Conservation (phyloP, 1,140 invertebrate species). For the fruit fly (Drosophila melanogaster) region DNA sequence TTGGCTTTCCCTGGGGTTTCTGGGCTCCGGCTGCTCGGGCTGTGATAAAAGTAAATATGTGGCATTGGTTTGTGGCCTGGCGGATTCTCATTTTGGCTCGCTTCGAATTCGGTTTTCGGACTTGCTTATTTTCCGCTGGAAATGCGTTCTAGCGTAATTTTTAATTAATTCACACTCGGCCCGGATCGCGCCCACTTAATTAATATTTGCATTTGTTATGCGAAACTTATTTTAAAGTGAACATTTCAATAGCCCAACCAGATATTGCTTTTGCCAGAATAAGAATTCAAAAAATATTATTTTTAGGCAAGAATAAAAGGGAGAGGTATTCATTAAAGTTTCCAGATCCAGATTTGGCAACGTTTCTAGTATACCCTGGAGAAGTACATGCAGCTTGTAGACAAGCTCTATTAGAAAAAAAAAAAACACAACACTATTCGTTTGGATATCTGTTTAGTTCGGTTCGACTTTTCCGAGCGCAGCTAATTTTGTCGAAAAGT, state of each 20-base stretch:
- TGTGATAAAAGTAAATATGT: conserved; percentile 83
- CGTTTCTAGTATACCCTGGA: not conserved
- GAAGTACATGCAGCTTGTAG: not conserved
- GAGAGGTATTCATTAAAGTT: not conserved
- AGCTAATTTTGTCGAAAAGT: conserved; percentile 44
- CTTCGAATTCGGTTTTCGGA: conserved; percentile 17
- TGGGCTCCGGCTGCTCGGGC: conserved; percentile 39
- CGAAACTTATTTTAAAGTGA: conserved; percentile 6
- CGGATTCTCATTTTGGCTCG: conserved; percentile 57
- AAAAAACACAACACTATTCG: not conserved
- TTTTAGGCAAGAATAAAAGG: not conserved
- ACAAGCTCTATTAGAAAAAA: not conserved
- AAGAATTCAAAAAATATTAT: not conserved
- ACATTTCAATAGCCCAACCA: no score
- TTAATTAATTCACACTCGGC: conserved; percentile 63
- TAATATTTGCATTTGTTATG: conserved; percentile 30
- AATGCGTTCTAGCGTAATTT: conserved; percentile 73
- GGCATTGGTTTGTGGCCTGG: conserved; percentile 68
- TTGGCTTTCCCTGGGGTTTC: conserved; percentile 23
- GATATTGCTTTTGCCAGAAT: no score
- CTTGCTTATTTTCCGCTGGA: conserved; percentile 19
- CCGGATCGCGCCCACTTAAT: conserved; percentile 22
- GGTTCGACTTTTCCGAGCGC: not conserved
- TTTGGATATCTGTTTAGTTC: not conserved
- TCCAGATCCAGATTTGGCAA: not conserved